Percentiles rank a stretch among this genome's conserved stretches.
Evolutionary conservation across 2,113 vertebrate genomes (phyloP).

Genomic region (Pomatostomus ruficeps): DNA sequence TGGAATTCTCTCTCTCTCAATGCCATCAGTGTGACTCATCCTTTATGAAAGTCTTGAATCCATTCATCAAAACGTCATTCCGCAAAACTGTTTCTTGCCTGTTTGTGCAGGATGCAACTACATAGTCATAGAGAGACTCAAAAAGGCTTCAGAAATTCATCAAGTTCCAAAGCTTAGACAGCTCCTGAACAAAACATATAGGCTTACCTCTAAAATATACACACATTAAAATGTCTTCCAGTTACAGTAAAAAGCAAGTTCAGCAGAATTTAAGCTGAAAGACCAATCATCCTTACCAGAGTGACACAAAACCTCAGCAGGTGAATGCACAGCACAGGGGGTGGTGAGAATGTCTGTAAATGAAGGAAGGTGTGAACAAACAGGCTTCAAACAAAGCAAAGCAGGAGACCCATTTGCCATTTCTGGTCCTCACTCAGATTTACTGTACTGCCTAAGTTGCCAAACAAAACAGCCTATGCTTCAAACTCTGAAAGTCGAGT

Average conservation of each 20-base stretch:
- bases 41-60: background rate
- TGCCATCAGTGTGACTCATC: background rate
- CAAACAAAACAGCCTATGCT: background rate
- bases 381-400: background rate
- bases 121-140: background rate
- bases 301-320: background rate
- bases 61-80: background rate
- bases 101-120: background rate
- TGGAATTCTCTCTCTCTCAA: background rate
- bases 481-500: background rate
- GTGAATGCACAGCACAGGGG: background rate
- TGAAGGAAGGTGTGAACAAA: background rate
- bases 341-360: background rate
- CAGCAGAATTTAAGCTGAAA: background rate
- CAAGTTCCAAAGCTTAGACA: background rate
- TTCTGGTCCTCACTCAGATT: background rate
- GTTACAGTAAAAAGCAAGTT: background rate
- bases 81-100: background rate
- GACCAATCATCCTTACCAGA: background rate
- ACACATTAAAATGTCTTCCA: background rate
- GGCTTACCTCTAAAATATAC: background rate
- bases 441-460: background rate
- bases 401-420: background rate
- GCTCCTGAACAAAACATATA: background rate
- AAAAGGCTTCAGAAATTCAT: background rate